Conservation (phyloP, 1,140 invertebrate species). For the Leguminivora glycinivorella region DNA sequence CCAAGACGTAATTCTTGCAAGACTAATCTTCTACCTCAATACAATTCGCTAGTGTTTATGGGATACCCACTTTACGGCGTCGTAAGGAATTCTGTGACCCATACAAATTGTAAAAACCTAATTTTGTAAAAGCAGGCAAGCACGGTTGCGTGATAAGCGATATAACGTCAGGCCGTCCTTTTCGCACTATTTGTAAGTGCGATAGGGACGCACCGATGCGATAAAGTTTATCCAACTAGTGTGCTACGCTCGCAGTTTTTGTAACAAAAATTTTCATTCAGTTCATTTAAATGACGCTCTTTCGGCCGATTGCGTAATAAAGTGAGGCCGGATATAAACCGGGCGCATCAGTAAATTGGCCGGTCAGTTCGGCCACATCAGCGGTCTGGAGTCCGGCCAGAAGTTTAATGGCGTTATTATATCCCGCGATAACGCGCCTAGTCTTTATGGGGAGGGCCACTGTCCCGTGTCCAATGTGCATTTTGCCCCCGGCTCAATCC, state of each 20-base stretch:
- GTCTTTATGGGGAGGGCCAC: background rate
- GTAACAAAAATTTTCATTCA: background rate
- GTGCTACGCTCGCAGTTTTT: background rate
- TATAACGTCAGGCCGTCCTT: no score
- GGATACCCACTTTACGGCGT: no score
- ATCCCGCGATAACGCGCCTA: conserved; percentile 3
- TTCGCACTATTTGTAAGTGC: no score
- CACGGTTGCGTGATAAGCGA: no score
- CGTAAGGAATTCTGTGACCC: no score
- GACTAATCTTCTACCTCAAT: background rate
- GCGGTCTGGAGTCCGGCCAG: conserved; percentile 8
- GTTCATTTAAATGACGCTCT: background rate
- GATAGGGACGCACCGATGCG: no score
- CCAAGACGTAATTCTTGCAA: background rate
- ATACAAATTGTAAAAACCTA: no score
- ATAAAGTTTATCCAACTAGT: no score
- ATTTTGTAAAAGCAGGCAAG: no score
- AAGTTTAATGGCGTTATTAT: conserved; percentile 24
- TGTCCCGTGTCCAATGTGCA: background rate
- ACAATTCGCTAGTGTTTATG: background rate
- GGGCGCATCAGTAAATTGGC: conserved; percentile 14
- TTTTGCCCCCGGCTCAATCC: background rate
- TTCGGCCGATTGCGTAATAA: conserved; percentile 16
- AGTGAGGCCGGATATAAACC: conserved; percentile 1
- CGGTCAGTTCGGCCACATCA: conserved; percentile 8